Percentiles rank a stretch among this genome's conserved stretches.
Conservation (phyloP, 2,113 vertebrate species). For the Dasyornis broadbenti region DNA sequence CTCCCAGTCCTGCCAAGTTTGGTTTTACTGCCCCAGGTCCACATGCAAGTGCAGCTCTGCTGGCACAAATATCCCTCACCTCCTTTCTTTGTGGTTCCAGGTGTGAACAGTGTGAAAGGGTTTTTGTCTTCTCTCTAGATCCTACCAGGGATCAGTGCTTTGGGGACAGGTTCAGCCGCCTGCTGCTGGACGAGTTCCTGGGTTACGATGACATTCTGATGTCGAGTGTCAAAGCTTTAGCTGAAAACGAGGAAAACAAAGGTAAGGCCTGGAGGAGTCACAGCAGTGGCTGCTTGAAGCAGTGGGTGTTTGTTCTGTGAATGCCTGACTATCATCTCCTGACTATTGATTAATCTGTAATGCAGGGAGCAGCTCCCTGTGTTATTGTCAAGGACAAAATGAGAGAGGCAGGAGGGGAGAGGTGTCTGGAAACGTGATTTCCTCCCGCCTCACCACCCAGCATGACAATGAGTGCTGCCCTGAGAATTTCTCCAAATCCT, state of each 20-base stretch:
- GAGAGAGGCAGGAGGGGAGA: neutral
- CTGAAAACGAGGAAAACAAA: conserved; percentile 97
- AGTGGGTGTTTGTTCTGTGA: neutral
- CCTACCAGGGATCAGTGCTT: conserved; percentile 95
- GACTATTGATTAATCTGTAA: neutral
- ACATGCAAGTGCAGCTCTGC: neutral
- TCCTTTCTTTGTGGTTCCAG: neutral
- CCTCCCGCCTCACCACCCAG: neutral
- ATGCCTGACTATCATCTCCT: neutral
- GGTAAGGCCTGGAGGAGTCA: conserved; percentile 58
- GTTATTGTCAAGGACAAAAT: conserved; percentile 1
- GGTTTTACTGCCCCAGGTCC: neutral
- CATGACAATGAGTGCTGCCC: neutral
- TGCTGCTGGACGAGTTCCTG: conserved; percentile 92
- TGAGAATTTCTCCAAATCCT: neutral
- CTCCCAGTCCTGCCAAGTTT: neutral
- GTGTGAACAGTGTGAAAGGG: neutral
- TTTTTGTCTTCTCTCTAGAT: conserved; percentile 67
- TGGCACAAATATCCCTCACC: neutral
- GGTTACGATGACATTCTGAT: conserved; percentile 97
- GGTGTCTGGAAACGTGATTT: neutral
- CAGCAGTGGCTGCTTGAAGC: neutral
- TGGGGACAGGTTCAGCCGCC: conserved; percentile 93
- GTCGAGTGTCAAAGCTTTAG: conserved; percentile 97
- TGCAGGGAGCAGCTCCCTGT: neutral